These are phyloP conservation scores for Mya arenaria DNA, from an alignment of 1,140 invertebrate genomes.

Conservation along the genomic window DNA sequence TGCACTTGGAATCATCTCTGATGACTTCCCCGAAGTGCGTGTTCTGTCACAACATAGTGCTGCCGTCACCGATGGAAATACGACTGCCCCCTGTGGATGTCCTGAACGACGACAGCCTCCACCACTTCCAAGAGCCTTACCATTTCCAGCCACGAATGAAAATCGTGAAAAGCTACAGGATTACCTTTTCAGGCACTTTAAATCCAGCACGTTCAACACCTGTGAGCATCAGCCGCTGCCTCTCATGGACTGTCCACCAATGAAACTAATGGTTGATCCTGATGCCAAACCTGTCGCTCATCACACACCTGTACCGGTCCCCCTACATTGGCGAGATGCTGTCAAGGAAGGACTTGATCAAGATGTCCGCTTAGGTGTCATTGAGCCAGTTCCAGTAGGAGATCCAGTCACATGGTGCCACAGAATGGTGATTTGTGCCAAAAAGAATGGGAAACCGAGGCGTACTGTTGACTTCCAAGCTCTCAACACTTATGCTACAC, in stretches of 20 bases:
- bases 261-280: constrained; percentile 50
- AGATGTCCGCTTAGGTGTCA: constrained; percentile 60
- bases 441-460: constrained; percentile 59
- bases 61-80: not conserved
- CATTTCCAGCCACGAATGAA: constrained; percentile 47
- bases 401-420: constrained; percentile 64
- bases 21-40: not conserved
- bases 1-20: constrained; percentile 28
- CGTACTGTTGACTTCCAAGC: constrained; percentile 63
- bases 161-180: constrained; percentile 38
- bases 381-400: constrained; percentile 61
- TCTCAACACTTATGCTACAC: constrained; percentile 49
- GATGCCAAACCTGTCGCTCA: constrained; percentile 29
- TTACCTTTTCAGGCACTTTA: constrained; percentile 54
- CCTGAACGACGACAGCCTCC: constrained; percentile 47
- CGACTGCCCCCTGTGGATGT: constrained; percentile 44
- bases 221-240: constrained; percentile 64
- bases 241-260: constrained; percentile 54
- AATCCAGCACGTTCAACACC: constrained; percentile 64
- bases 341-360: constrained; percentile 58
- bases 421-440: constrained; percentile 60
- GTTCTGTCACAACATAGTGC: not conserved
- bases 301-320: constrained; percentile 51
- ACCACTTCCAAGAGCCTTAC: constrained; percentile 32
- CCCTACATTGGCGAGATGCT: constrained; percentile 59